phyloP scores from a whole-genome alignment of 2,888 invertebrate species.

The Apantesis nais region DNA sequence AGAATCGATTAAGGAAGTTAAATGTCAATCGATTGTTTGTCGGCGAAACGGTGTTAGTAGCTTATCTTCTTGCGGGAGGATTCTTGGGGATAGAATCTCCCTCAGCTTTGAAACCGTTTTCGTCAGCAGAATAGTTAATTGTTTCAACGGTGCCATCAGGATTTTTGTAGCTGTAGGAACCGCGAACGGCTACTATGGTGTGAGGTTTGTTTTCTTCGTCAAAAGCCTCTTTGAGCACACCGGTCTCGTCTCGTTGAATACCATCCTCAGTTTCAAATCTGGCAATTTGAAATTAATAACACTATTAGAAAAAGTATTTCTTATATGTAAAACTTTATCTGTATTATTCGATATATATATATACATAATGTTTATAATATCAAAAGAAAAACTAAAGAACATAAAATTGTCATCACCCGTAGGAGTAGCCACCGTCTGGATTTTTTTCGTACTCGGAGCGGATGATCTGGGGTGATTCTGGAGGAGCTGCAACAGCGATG shows the following conservation, averaged over 20 bases:
- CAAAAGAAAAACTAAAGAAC: too few species aligned
- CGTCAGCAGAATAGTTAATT: conserved; percentile 11
- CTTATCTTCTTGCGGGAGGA: conserved; percentile 4
- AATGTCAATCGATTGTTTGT: neutral
- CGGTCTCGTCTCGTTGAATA: conserved; percentile 82
- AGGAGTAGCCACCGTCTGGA: neutral
- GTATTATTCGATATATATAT: too few species aligned
- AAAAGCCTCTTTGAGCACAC: conserved; percentile 69
- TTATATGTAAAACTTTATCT: too few species aligned
- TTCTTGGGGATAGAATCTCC: conserved; percentile 10
- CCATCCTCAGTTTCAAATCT: conserved; percentile 48
- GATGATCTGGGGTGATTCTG: neutral
- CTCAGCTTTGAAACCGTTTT: conserved; percentile 14
- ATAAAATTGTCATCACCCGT: neutral
- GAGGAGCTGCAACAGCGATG: neutral
- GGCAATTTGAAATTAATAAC: neutral
- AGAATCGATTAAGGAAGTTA: neutral
- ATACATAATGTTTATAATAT: too few species aligned
- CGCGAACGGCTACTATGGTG: conserved; percentile 84
- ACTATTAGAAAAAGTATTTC: neutral
- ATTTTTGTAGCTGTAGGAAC: conserved; percentile 85
- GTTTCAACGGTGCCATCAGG: conserved; percentile 72
- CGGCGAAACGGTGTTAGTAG: neutral
- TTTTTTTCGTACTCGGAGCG: neutral
- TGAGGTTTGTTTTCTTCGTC: conserved; percentile 87